phyloP scores from a whole-genome alignment of 2,888 invertebrate species.

The Rhynchonema sp. region DNA sequence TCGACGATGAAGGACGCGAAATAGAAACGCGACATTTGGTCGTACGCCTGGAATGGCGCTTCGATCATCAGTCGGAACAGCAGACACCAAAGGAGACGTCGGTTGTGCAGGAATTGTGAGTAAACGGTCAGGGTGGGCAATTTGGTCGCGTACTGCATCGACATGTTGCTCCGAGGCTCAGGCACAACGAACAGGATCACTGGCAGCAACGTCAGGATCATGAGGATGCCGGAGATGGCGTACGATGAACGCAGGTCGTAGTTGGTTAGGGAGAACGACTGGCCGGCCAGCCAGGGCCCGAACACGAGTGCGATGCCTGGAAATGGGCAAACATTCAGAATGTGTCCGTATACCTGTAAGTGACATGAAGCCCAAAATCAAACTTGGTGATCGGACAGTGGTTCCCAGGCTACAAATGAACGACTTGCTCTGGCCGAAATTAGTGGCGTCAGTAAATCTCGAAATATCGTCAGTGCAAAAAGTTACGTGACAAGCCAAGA shows the following conservation, averaged over 20 bases:
- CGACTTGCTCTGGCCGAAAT: too few relatives aligned
- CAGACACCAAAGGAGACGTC: background rate
- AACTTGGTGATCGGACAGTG: too few relatives aligned
- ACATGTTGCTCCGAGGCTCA: conserved; percentile 6
- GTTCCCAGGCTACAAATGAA: too few relatives aligned
- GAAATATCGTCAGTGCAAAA: too few relatives aligned
- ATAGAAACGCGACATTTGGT: conserved; percentile 15
- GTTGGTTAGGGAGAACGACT: conserved; percentile 6
- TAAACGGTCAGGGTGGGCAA: conserved; percentile 9
- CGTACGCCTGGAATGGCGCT: conserved; percentile 19
- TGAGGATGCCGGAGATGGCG: conserved; percentile 12
- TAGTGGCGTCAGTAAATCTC: too few relatives aligned
- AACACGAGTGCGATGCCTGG: conserved; percentile 16
- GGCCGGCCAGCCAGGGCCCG: conserved; percentile 14
- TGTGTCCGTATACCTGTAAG: too few relatives aligned
- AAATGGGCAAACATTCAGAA: too few relatives aligned
- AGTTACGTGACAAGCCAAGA: too few relatives aligned
- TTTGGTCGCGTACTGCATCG: background rate
- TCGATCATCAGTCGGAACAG: conserved; percentile 1
- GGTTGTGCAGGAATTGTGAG: conserved; percentile 8
- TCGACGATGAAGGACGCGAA: conserved; percentile 13
- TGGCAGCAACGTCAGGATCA: conserved; percentile 13
- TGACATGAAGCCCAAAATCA: too few relatives aligned
- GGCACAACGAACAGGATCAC: conserved; percentile 13
- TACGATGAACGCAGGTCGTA: conserved; percentile 13